phyloP scores from a whole-genome alignment of 2,888 invertebrate species.

The Epirrhoe alternata region DNA sequence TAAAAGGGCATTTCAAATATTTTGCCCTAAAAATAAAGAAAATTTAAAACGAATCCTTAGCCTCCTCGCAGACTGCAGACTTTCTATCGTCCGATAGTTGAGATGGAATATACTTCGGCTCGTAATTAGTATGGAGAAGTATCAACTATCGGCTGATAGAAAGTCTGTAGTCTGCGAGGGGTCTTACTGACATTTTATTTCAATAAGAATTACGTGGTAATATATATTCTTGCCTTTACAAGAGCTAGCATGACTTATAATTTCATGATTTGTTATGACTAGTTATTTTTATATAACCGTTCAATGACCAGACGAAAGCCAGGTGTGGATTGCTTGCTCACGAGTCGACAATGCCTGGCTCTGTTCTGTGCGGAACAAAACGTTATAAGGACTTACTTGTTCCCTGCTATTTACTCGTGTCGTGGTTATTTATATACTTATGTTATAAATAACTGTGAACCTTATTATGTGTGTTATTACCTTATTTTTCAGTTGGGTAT shows the following conservation, averaged over 20 bases:
- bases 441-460: not conserved
- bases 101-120: too few species aligned
- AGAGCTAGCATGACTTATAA: not conserved
- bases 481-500: too few species aligned
- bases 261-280: conserved; percentile 25
- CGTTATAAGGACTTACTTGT: conserved; percentile 41
- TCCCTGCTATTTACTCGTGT: conserved; percentile 24
- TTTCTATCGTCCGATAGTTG: too few species aligned
- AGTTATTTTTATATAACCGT: conserved; percentile 28
- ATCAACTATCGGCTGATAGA: too few species aligned
- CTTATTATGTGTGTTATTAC: too few species aligned
- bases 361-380: conserved; percentile 45
- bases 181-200: not conserved
- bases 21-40: not conserved
- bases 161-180: too few species aligned
- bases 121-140: too few species aligned
- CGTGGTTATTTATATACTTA: not conserved
- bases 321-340: conserved; percentile 44
- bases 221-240: not conserved
- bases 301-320: conserved; percentile 41
- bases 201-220: not conserved
- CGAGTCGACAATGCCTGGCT: conserved; percentile 42
- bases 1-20: not conserved
- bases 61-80: not conserved
- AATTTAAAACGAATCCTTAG: too few species aligned